Percentiles rank a stretch among this genome's conserved stretches.
These are phyloP conservation scores for Atta colombica DNA, from an alignment of 1,140 invertebrate genomes.

Conservation along the genomic window DNA sequence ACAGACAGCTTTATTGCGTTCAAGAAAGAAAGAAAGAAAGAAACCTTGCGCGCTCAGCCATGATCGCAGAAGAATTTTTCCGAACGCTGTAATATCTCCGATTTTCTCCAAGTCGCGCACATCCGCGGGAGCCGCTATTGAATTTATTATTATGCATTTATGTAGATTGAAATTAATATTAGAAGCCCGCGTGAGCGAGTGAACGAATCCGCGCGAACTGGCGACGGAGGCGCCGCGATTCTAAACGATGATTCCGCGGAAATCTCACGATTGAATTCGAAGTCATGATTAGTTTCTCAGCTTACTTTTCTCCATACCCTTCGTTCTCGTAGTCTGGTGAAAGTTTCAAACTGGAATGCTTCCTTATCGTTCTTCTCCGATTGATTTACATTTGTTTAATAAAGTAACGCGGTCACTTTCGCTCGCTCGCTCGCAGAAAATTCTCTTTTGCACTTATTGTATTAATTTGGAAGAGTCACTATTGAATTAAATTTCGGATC, in stretches of 20 bases:
- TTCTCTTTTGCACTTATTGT: conserved; percentile 8
- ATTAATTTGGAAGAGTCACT: neutral
- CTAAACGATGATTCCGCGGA: conserved; percentile 51
- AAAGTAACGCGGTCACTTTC: conserved; percentile 24
- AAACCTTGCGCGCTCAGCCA: too few relatives aligned
- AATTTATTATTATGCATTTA: conserved; percentile 77
- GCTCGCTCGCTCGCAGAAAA: neutral
- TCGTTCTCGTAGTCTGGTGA: neutral
- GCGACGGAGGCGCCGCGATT: neutral
- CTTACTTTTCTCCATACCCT: conserved; percentile 46
- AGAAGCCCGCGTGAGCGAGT: neutral
- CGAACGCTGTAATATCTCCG: conserved; percentile 27
- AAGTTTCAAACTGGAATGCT: conserved; percentile 16
- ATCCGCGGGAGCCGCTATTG: conserved; percentile 51
- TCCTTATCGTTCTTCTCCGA: neutral
- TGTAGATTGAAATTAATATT: conserved; percentile 75
- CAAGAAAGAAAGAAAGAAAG: neutral
- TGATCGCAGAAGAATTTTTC: conserved; percentile 38
- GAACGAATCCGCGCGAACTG: neutral
- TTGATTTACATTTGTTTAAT: conserved; percentile 22
- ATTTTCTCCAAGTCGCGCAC: conserved; percentile 27
- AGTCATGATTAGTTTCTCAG: conserved; percentile 61
- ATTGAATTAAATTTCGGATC: conserved; percentile 37
- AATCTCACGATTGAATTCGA: conserved; percentile 70
- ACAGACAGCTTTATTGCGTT: neutral